Evolutionary conservation across 1,140 invertebrate species (phyloP).

Genomic region (Cyphomyrmex costatus): DNA sequence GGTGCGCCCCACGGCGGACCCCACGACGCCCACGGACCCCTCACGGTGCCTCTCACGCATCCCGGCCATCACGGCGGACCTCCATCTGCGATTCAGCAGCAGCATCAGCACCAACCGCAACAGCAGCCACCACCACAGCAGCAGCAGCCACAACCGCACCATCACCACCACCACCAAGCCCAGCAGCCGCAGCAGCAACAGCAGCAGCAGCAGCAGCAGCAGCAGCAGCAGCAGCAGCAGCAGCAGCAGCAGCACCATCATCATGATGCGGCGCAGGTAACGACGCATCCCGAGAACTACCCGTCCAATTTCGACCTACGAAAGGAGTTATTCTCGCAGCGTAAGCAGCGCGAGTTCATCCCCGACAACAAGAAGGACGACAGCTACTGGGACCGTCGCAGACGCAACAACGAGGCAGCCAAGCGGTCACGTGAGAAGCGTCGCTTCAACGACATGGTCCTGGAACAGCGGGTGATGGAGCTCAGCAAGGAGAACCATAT

Average conservation of each 20-base stretch:
- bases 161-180: conserved; percentile 72
- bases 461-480: conserved; percentile 97
- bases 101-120: conserved; percentile 71
- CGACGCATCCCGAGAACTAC: conserved; percentile 80
- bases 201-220: conserved; percentile 75
- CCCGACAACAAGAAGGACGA: conserved; percentile 99
- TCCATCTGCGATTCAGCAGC: conserved; percentile 80
- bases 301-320: conserved; percentile 87
- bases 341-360: conserved; percentile 98
- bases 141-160: conserved; percentile 74
- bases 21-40: conserved; percentile 77
- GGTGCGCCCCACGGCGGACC: conserved; percentile 79
- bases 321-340: conserved; percentile 93
- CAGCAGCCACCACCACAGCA: conserved; percentile 72
- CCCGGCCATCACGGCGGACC: conserved; percentile 83
- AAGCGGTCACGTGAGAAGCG: conserved; percentile 98
- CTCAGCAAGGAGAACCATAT: conserved; percentile 98
- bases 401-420: conserved; percentile 98
- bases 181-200: conserved; percentile 76
- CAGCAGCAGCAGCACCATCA: conserved; percentile 65
- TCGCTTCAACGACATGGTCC: conserved; percentile 98
- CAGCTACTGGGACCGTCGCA: conserved; percentile 97
- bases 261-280: conserved; percentile 75
- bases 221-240: conserved; percentile 75
- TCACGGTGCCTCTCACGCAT: conserved; percentile 82